phyloP scores from a whole-genome alignment of 2,797 vertebrate genomes.

The Falco peregrinus region DNA sequence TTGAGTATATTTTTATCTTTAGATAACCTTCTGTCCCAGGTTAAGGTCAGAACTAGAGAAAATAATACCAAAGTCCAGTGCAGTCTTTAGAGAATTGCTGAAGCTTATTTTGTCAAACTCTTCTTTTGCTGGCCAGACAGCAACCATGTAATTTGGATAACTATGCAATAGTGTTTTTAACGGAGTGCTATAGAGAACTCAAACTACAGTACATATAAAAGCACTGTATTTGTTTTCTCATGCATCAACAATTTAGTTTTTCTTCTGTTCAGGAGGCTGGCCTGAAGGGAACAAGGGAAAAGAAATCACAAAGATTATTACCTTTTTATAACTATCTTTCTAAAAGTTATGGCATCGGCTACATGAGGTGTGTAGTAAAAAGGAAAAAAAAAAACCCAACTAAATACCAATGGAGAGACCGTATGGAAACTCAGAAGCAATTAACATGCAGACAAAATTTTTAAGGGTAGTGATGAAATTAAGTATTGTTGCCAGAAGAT shows the following conservation, averaged over 20 bases:
- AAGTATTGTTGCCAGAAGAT: constrained; percentile 67
- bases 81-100: constrained; percentile 34
- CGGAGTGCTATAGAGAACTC: neutral
- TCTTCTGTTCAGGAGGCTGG: constrained; percentile 50
- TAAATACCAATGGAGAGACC: constrained; percentile 31
- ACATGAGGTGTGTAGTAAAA: constrained; percentile 48
- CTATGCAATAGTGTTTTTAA: constrained; percentile 9
- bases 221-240: constrained; percentile 58
- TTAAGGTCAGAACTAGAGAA: constrained; percentile 37
- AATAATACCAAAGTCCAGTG: constrained; percentile 28
- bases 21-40: constrained; percentile 17
- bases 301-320: constrained; percentile 66
- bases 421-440: constrained; percentile 60
- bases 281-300: constrained; percentile 42
- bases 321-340: constrained; percentile 65
- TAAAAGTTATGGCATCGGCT: constrained; percentile 51
- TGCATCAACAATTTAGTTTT: constrained; percentile 51
- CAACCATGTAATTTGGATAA: constrained; percentile 48
- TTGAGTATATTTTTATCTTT: neutral
- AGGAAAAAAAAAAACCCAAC: neutral
- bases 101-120: constrained; percentile 39
- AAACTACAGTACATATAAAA: constrained; percentile 49
- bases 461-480: constrained; percentile 72
- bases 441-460: constrained; percentile 60
- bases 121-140: constrained; percentile 36